Percentiles rank a stretch among this genome's conserved stretches.
These are phyloP conservation scores for Pristionchus arcanus DNA, from an alignment of 2,888 invertebrate genomes.

Conservation along the genomic window DNA sequence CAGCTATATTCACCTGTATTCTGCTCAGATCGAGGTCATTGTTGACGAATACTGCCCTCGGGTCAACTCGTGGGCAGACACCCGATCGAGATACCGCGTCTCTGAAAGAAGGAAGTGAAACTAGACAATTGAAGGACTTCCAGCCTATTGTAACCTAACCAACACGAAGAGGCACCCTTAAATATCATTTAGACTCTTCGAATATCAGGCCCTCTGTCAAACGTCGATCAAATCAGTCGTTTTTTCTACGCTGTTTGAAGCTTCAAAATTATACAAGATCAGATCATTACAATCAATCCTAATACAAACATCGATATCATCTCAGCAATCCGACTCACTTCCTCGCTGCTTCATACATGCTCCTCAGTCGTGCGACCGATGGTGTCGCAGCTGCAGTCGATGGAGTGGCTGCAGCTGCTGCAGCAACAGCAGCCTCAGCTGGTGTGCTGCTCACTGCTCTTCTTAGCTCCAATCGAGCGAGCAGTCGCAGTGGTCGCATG, in stretches of 20 bases:
- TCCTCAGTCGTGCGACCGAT: constrained; percentile 32
- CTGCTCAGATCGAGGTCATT: constrained; percentile 94
- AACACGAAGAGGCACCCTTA: no score
- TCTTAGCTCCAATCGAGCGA: neutral
- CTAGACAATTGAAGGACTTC: no score
- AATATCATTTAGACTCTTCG: no score
- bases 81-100: neutral
- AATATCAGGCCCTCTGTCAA: no score
- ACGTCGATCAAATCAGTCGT: neutral
- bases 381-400: neutral
- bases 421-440: neutral
- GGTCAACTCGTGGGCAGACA: constrained; percentile 74
- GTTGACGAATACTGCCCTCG: constrained; percentile 93
- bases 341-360: constrained; percentile 46
- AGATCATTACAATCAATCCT: neutral
- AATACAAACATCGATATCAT: neutral
- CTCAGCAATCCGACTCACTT: neutral
- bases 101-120: neutral
- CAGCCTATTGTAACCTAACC: no score
- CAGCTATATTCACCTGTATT: constrained; percentile 86
- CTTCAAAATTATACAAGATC: neutral
- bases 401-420: neutral
- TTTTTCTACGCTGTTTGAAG: neutral
- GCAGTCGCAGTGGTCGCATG: constrained; percentile 15
- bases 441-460: neutral